Conservation (phyloP, 2,888 invertebrate genomes). For the Melikaiella ostensackeni region DNA sequence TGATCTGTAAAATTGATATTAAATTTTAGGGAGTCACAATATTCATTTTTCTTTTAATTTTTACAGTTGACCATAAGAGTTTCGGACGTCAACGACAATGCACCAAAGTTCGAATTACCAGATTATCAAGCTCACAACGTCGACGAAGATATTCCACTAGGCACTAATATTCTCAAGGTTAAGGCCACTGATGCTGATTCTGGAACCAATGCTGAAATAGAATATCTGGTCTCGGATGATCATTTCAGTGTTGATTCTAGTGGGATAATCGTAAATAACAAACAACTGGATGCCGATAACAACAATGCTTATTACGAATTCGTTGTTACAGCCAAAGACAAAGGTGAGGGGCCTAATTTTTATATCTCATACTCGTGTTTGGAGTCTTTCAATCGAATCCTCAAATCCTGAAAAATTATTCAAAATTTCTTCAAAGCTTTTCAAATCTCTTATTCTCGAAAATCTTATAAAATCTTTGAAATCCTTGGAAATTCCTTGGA, state of each 20-base stretch:
- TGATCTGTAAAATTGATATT: no score
- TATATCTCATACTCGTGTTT: background rate
- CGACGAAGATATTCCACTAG: slow-evolving; percentile 95
- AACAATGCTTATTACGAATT: slow-evolving; percentile 98
- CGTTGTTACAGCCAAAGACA: slow-evolving; percentile 94
- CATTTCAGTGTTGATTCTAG: slow-evolving; percentile 96
- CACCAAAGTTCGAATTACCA: slow-evolving; percentile 96
- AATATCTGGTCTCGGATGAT: slow-evolving; percentile 93
- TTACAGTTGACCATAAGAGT: slow-evolving; percentile 92
- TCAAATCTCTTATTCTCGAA: no score
- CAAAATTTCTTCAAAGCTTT: no score
- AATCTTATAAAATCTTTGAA: no score
- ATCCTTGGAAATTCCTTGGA: no score
- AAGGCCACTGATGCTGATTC: slow-evolving; percentile 97
- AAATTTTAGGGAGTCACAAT: no score
- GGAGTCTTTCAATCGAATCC: no score
- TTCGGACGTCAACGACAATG: slow-evolving; percentile 98
- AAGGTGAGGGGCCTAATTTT: slow-evolving; percentile 78
- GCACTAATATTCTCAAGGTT: slow-evolving; percentile 95
- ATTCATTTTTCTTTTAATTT: background rate
- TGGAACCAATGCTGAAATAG: slow-evolving; percentile 96
- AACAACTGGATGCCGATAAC: slow-evolving; percentile 96
- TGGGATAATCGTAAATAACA: slow-evolving; percentile 95
- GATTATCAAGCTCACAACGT: slow-evolving; percentile 98
- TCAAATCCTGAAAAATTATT: no score